phyloP scores from a whole-genome alignment of 2,113 vertebrate genomes.

The Corythornis vintsioides region DNA sequence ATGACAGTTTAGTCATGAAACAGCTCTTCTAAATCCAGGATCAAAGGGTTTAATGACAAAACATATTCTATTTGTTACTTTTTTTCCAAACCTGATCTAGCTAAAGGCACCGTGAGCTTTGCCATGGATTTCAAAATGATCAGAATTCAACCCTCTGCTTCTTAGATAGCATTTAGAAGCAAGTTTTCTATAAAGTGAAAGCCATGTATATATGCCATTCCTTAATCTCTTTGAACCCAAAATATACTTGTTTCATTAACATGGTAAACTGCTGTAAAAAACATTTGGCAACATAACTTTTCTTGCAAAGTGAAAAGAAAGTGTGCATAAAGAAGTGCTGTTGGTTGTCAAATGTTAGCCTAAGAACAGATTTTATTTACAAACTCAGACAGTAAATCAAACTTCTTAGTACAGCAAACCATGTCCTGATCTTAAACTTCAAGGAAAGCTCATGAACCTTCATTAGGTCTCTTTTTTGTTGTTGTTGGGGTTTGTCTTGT shows the following conservation, averaged over 20 bases:
- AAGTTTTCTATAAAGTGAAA: background rate
- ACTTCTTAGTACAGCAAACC: background rate
- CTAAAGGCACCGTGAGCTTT: background rate
- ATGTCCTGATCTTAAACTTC: background rate
- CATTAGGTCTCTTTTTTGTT: background rate
- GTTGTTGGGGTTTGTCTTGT: too few relatives aligned
- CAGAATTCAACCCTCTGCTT: background rate
- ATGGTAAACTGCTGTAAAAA: constrained; percentile 5
- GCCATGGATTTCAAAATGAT: background rate
- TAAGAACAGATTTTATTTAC: background rate
- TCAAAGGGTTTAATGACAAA: background rate
- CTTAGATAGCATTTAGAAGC: background rate
- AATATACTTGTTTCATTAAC: background rate
- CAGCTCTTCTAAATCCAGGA: background rate
- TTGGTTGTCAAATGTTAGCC: background rate
- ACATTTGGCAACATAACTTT: background rate
- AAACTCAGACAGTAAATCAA: background rate
- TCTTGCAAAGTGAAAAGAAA: background rate
- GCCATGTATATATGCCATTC: background rate
- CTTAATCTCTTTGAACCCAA: background rate
- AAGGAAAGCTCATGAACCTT: background rate
- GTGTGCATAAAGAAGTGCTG: background rate
- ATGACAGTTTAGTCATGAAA: background rate
- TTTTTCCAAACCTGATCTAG: background rate
- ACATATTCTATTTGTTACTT: background rate